Evolutionary conservation across 2,888 invertebrate species (phyloP), one percentile per base, ranked within the genome.

Genomic region (Drosophila lutescens): DNA sequence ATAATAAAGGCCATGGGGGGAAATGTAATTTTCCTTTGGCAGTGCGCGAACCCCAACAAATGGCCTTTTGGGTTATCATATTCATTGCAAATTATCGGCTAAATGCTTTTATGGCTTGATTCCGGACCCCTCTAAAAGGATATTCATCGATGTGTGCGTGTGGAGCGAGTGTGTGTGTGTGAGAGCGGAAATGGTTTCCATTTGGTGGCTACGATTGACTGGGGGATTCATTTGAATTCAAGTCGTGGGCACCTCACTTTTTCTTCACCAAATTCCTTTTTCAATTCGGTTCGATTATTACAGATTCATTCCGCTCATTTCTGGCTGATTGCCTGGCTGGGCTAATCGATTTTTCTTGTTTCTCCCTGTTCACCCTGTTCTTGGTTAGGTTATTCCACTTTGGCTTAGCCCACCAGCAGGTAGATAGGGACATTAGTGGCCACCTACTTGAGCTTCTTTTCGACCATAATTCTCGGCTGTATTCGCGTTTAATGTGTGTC

Each of bases 71-170:
- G 41, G 63, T 76, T 78, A 65, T 82, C 78, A 76, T 88, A 69
- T 82, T 88, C 65, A 86, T 78, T 78, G 86, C 84, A 62, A 82
- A 80, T 88, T 76, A 86, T 82, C 60, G 54, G 84, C 69, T 67
- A 68, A 86, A 71, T 66, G 73, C 58, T 74, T 88, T 86, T 78
- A 88, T 63, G 54, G 69, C 76, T 51, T 70, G 57, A 53, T 78
- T 55, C 54, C 47, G 56, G 23, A 32, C 30, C 8, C 23, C 44
- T 10, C 43, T 7, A 20, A 32, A 67, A 32, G 65, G 65, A 66
- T 56, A 56, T 36, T 40, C 12, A 7, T 20, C 34, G 49, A 49
- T 49, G 49, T 34, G 17, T 4, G 20, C 9, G 10, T 63, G 40
- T 26, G 40, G 20, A 20, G 20, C 2, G 20, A 2, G 20, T 1